Evolutionary conservation across 2,797 vertebrate species (phyloP).

Genomic region (Enteromius fasciolatus): DNA sequence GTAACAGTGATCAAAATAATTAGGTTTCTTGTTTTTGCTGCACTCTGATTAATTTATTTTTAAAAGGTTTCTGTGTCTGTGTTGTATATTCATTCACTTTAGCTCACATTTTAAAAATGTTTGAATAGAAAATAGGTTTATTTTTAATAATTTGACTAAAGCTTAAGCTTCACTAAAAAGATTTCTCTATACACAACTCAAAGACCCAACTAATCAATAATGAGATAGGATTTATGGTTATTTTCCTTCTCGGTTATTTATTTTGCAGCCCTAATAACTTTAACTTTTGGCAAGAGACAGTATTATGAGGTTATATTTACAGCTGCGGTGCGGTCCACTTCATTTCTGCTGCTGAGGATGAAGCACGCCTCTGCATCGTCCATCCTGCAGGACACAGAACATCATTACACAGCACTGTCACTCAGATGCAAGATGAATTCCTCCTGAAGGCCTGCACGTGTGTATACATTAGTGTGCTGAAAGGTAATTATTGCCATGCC

Average conservation of each 20-base stretch:
- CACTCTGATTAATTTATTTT: neutral
- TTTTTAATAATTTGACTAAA: neutral
- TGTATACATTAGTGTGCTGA: neutral
- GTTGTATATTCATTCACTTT: neutral
- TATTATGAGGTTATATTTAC: conserved; percentile 69
- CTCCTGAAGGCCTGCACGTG: neutral
- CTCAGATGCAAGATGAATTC: neutral
- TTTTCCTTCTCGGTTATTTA: neutral
- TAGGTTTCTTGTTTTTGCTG: neutral
- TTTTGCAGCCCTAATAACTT: neutral
- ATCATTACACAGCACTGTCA: conserved; percentile 12
- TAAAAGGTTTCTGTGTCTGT: neutral
- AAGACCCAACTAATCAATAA: neutral
- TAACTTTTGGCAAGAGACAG: neutral
- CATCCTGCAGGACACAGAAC: conserved; percentile 82
- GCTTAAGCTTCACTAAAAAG: neutral
- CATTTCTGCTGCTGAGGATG: conserved; percentile 96
- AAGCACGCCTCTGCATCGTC: conserved; percentile 98
- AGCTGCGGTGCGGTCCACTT: conserved; percentile 93
- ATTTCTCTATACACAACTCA: neutral
- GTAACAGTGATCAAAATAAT: neutral
- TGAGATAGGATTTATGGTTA: neutral
- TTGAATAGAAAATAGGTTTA: neutral
- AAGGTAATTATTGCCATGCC: neutral
- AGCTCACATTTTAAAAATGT: neutral